Percentiles rank a stretch among this genome's conserved stretches.
Evolutionary conservation across 53 echinoderm and acorn worm genomes (phyloP).

Genomic region (Astropecten irregularis): DNA sequence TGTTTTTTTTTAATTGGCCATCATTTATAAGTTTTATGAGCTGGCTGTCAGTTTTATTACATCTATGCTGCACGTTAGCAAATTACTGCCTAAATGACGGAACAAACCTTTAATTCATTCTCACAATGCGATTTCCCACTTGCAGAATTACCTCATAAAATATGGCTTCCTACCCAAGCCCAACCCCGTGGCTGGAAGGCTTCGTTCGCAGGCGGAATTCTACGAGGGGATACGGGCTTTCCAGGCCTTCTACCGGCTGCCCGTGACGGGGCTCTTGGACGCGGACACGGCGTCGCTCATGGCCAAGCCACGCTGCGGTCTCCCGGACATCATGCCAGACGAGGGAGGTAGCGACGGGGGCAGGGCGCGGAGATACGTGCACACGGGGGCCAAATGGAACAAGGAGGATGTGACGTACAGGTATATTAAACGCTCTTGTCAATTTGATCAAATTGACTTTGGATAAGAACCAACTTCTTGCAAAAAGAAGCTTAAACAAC

Average conservation of each 20-base stretch:
- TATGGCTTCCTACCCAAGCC: constrained; percentile 72
- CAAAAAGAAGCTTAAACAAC: no score
- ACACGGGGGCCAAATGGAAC: constrained; percentile 79
- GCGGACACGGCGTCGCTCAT: constrained; percentile 67
- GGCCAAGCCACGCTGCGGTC: constrained; percentile 79
- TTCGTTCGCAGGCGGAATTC: constrained; percentile 75
- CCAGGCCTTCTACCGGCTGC: constrained; percentile 73
- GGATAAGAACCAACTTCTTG: no score
- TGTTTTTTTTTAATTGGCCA: no score
- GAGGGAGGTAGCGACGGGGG: constrained; percentile 39
- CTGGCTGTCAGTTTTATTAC: no score
- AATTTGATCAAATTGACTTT: no score
- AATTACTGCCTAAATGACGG: no score
- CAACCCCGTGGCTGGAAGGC: constrained; percentile 73
- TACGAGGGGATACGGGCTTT: constrained; percentile 68
- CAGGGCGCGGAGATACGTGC: constrained; percentile 67
- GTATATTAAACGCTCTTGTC: no score
- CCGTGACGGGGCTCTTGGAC: constrained; percentile 68
- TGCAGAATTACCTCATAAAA: constrained; percentile 72
- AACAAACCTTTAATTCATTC: no score
- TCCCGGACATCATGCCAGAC: constrained; percentile 62
- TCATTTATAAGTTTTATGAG: no score
- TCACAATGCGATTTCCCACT: neutral
- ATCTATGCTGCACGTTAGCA: no score
- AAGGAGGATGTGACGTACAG: constrained; percentile 84